Base-by-base conservation (phyloP, 2,113 vertebrate species). In the Cebus imitator region DNA sequence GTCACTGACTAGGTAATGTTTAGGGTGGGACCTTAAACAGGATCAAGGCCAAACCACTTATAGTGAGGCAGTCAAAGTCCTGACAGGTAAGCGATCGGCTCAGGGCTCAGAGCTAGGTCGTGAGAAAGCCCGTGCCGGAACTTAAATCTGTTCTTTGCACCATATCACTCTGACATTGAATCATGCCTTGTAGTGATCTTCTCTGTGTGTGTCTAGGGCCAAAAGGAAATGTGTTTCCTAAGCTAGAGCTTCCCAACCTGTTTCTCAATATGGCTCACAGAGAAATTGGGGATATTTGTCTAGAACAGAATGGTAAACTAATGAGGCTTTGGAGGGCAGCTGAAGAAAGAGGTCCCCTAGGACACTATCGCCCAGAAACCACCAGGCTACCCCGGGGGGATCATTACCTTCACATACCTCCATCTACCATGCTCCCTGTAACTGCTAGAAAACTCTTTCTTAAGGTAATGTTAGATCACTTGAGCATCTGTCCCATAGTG, bases 201-300 rank as follows among this genome's bases (percentile, higher is more conserved):
- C n/a, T 82, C 25, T 88, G 66, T 57, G 17, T 66, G 17, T 75
- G 37, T 87, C 68, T 90, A 23, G 48, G 8, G 1, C 27, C 90
- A 78, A 68, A 90, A 95, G 25, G n/a, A 94, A 90, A 68, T 64
- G 40, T 81, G 17, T 48, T 87, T 5, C 32, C 37, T 92, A 84
- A 90, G 4, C 55, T 79, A 40, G n/a, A 83, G 64, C 72, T 97
- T 96, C 55, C 55, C 32, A 75, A 75, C 64, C 16, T 55, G 43
- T 58, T 93, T 94, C 72, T 55, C 40, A 75, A 1, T 92, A 11
- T 87, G 25, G 30, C 76, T 95, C 37, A 78, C 17, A 73, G 88
- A 90, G 61, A 90, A 95, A 94, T 40, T 73, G 40, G 40, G 80
- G 37, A 16, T 61, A n/a, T 73, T 94, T 92, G 40, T 82, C 57